phyloP scores from a whole-genome alignment of 1,140 invertebrate genomes.

The Lasaia peninsularis region DNA sequence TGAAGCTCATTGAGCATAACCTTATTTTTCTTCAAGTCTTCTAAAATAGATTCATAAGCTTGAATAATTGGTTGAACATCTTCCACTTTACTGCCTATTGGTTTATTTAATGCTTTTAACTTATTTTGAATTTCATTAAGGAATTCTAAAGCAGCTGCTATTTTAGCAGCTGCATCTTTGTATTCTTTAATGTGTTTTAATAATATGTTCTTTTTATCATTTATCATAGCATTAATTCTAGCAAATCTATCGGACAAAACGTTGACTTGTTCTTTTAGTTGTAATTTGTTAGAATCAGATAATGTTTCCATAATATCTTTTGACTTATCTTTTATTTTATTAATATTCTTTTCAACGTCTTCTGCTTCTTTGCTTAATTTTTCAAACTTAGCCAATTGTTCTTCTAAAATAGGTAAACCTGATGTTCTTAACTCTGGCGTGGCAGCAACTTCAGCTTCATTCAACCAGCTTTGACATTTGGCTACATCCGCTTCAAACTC shows the following conservation, averaged over 20 bases:
- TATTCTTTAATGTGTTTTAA: slow-evolving; percentile 87
- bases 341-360: slow-evolving; percentile 83
- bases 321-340: slow-evolving; percentile 86
- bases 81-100: slow-evolving; percentile 90
- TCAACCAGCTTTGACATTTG: slow-evolving; percentile 89
- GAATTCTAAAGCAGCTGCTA: slow-evolving; percentile 88
- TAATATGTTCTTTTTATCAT: slow-evolving; percentile 84
- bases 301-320: slow-evolving; percentile 88
- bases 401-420: slow-evolving; percentile 88
- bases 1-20: slow-evolving; percentile 87
- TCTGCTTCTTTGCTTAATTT: slow-evolving; percentile 87
- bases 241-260: slow-evolving; percentile 86
- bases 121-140: slow-evolving; percentile 89
- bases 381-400: slow-evolving; percentile 90
- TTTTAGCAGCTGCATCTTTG: slow-evolving; percentile 85
- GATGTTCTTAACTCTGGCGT: slow-evolving; percentile 87
- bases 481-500: slow-evolving; percentile 89
- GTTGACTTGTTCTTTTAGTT: slow-evolving; percentile 87
- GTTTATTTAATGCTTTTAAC: slow-evolving; percentile 88
- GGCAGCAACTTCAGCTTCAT: slow-evolving; percentile 90
- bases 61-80: slow-evolving; percentile 88
- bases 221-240: slow-evolving; percentile 84
- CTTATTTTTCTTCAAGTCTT: slow-evolving; percentile 89
- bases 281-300: slow-evolving; percentile 90
- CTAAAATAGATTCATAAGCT: slow-evolving; percentile 88